A percentile compares a stretch with the other conserved stretches of the same genome.
Evolutionary conservation across 1,140 invertebrate species (phyloP).

Genomic region (Drosophila ogumai): DNA sequence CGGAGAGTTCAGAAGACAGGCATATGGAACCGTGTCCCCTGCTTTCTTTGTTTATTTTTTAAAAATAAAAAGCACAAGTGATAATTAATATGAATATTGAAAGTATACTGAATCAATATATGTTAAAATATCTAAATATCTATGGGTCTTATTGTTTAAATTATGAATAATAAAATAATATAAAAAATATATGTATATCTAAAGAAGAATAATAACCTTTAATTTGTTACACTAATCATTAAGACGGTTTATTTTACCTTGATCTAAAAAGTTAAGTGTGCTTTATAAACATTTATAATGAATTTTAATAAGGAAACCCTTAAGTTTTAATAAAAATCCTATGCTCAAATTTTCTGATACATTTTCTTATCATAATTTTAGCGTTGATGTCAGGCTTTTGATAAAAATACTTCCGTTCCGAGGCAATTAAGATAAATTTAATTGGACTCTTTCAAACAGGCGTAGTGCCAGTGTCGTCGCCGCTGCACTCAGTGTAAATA

Average conservation of each 20-base stretch:
- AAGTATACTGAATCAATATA: neutral
- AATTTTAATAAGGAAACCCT: neutral
- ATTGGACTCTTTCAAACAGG: neutral
- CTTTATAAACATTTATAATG: neutral
- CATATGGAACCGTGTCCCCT: conserved; percentile 9
- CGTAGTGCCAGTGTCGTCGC: conserved; percentile 3
- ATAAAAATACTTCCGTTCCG: neutral
- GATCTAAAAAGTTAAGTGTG: no score
- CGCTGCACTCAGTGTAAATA: conserved; percentile 24
- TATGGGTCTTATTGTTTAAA: neutral
- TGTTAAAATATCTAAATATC: neutral
- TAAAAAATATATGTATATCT: no score
- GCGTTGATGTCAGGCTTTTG: neutral
- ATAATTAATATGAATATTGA: neutral
- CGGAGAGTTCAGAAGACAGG: conserved; percentile 23
- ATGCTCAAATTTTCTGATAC: neutral
- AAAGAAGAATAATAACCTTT: neutral
- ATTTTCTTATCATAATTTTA: neutral
- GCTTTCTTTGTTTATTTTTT: neutral
- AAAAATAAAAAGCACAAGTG: neutral
- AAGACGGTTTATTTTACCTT: no score
- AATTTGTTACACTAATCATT: no score
- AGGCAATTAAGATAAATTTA: neutral
- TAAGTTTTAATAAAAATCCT: neutral
- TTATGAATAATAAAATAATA: neutral